phyloP scores from a whole-genome alignment of 2,797 vertebrate species.

The Perodicticus potto region DNA sequence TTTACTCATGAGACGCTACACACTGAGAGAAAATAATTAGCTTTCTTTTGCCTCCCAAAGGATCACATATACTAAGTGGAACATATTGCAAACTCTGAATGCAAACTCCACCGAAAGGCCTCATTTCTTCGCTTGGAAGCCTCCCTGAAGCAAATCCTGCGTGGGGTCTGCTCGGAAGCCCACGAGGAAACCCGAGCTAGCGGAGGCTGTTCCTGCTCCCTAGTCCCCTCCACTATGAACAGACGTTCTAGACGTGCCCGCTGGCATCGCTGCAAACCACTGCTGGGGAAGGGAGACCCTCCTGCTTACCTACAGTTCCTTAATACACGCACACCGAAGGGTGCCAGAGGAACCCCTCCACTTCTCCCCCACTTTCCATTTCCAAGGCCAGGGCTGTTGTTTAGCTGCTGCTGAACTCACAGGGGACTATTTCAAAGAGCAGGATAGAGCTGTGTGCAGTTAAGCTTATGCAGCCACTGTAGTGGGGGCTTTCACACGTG shows the following conservation, averaged over 20 bases:
- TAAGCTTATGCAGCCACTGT: not conserved
- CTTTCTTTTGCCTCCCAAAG: not conserved
- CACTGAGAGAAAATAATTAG: not conserved
- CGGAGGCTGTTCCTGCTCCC: too few relatives aligned
- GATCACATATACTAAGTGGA: not conserved
- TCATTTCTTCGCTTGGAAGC: not conserved
- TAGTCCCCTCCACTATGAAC: accelerated
- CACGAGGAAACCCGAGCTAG: accelerated
- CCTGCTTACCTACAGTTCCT: not conserved
- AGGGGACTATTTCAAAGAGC: not conserved
- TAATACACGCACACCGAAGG: not conserved
- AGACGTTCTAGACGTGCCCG: not conserved
- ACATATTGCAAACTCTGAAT: not conserved
- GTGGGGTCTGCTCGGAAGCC: too few relatives aligned
- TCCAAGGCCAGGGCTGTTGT: not conserved
- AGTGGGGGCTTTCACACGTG: not conserved
- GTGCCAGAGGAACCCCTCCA: not conserved
- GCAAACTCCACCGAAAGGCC: not conserved
- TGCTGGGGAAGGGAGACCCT: not conserved
- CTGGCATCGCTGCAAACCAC: not conserved
- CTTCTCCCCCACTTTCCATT: too few relatives aligned
- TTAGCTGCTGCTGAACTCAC: not conserved
- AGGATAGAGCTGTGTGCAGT: not conserved
- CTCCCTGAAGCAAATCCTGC: not conserved
- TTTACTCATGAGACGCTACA: not conserved